Conservation (phyloP, 2,888 invertebrate genomes). For the Brenthis ino region DNA sequence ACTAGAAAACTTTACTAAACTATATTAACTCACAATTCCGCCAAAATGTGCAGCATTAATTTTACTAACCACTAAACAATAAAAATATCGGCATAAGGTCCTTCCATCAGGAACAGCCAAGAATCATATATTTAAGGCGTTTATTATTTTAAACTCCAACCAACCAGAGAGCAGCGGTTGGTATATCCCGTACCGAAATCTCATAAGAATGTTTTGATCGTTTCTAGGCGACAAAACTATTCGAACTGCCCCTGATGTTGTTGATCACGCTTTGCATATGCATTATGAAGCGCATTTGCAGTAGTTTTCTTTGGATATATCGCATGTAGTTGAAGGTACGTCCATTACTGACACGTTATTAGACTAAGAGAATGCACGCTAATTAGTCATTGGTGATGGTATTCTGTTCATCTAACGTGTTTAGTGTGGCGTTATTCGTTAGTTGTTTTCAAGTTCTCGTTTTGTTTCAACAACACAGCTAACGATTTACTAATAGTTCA, state of each 20-base stretch:
- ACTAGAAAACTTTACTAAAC: constrained; percentile 46
- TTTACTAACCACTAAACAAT: constrained; percentile 61
- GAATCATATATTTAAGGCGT: constrained; percentile 6
- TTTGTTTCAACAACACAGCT: constrained; percentile 24
- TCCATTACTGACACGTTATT: constrained; percentile 77
- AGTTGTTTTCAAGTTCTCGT: constrained; percentile 9
- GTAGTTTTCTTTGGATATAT: constrained; percentile 84
- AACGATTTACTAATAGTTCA: constrained; percentile 36
- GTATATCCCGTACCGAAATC: constrained; percentile 48
- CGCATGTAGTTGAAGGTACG: constrained; percentile 83
- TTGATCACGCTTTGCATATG: constrained; percentile 84
- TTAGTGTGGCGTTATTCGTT: constrained; percentile 23
- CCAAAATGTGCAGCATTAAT: constrained; percentile 61
- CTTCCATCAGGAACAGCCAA: constrained; percentile 7
- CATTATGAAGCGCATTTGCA: constrained; percentile 84
- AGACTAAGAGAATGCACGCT: constrained; percentile 69
- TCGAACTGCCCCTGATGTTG: constrained; percentile 83
- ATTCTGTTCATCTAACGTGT: constrained; percentile 35
- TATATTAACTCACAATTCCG: constrained; percentile 64
- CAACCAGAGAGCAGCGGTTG: constrained; percentile 26
- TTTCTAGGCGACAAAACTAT: constrained; percentile 82
- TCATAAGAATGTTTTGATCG: constrained; percentile 77
- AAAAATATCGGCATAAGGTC: constrained; percentile 36
- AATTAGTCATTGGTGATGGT: constrained; percentile 66
- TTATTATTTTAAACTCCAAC: background rate